Evolutionary conservation across 1,140 invertebrate genomes (phyloP).

Genomic region (Drosophila melanogaster): DNA sequence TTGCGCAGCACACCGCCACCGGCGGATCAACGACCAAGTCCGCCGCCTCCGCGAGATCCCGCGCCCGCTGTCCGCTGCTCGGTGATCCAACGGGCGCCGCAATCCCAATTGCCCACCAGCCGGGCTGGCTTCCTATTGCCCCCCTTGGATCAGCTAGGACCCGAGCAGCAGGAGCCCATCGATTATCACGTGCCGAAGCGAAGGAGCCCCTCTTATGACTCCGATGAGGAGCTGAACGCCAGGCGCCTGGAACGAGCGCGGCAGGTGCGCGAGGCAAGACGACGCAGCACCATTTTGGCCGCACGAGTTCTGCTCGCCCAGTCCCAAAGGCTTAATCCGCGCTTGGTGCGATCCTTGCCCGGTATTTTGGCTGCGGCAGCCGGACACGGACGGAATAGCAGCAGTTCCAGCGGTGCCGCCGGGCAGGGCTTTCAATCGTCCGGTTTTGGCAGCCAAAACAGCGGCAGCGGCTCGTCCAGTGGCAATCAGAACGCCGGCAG

Average conservation of each 20-base stretch:
- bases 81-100: constrained; percentile 92
- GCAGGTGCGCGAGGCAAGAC: constrained; percentile 68
- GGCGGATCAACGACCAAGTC: constrained; percentile 85
- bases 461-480: constrained; percentile 71
- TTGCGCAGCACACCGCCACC: constrained; percentile 85
- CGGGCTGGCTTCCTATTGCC: constrained; percentile 3
- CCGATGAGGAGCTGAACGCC: constrained; percentile 83
- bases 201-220: constrained; percentile 88
- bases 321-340: constrained; percentile 85
- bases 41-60: constrained; percentile 84
- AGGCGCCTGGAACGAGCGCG: constrained; percentile 65
- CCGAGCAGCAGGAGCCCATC: constrained; percentile 93
- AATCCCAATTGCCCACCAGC: constrained; percentile 58
- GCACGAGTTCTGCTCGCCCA: constrained; percentile 71
- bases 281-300: constrained; percentile 75
- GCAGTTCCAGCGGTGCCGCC: constrained; percentile 84
- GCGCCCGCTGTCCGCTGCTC: constrained; percentile 87
- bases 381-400: constrained; percentile 89
- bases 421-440: constrained; percentile 84
- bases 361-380: constrained; percentile 89
- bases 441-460: constrained; percentile 76
- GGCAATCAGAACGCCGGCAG: constrained; percentile 85
- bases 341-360: constrained; percentile 74
- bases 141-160: constrained; percentile 77
- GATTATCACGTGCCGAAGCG: constrained; percentile 94